Evolutionary conservation across 1,140 invertebrate species (phyloP), one percentile per base, ranked within the genome.

Genomic region (Calosoma granatense): DNA sequence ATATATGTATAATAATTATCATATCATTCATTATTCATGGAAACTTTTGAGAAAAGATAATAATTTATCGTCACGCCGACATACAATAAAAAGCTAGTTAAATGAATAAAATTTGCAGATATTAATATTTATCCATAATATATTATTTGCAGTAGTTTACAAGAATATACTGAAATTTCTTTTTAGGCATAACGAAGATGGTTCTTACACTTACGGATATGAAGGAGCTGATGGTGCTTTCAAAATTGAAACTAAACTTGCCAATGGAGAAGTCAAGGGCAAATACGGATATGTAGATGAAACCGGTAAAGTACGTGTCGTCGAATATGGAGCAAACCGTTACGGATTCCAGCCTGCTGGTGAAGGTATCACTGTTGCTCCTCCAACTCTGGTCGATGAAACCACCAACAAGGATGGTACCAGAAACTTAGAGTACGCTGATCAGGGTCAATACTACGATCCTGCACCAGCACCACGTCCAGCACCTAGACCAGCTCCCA

Each of bases 261-360:
- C 83, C 0, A 82, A 78, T 15, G 88, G 89, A 0, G 85, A 90
- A 59, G 87, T 92, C 0, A 85, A 85, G 66, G 89, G 89, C 55
- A 90, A 90, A 67, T 91, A 91, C 65, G 88, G 92, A 3, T 94
- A 91, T 72, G 84, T 91, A 22, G 90, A 92, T 69, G 86, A 88
- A 64, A 77, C 78, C 1, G 89, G 89, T 41, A 85, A 86, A 69
- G 80, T 91, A 1, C 80, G 88, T 12, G 84, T 90, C 1, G 85
- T 94, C 9, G 89, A 94, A 66, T 94, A 94, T 69, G 89, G 89
- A 15, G 90, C 90, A 19, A 89, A 90, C 66, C 86, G 87, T 65
- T 87, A 83, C 61, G 90, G 90, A 2, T 94, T 92, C 78, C 87
- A 89, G 66, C 89, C 88, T 0, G 78, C 84, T 2, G 88, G 88